Percentiles rank a stretch among this genome's conserved stretches.
phyloP scores from a whole-genome alignment of 2,797 vertebrate species.

The Threskiornis aethiopicus region DNA sequence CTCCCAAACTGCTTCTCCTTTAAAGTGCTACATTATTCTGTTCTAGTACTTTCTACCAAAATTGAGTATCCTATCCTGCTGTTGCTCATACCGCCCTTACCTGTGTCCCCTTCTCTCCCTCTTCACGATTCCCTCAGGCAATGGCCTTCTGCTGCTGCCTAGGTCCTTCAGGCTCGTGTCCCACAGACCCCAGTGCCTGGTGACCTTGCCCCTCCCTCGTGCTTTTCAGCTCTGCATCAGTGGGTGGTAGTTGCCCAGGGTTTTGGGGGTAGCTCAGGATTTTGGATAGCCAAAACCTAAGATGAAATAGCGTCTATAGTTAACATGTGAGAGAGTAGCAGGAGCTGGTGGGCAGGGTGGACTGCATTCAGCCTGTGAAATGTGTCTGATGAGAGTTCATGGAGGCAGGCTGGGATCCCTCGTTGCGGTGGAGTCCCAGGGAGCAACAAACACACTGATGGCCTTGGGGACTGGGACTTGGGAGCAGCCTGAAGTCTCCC shows the following conservation, averaged over 20 bases:
- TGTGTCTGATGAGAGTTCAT: background rate
- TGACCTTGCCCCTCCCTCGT: background rate
- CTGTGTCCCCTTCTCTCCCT: background rate
- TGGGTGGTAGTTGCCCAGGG: background rate
- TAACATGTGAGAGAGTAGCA: background rate
- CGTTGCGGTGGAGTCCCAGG: fast-evolving
- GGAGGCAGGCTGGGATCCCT: background rate
- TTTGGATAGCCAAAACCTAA: background rate
- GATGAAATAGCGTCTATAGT: background rate
- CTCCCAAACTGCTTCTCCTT: background rate
- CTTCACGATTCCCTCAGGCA: fast-evolving
- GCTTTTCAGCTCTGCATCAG: background rate
- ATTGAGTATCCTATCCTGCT: background rate
- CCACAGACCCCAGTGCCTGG: background rate
- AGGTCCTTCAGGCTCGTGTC: background rate
- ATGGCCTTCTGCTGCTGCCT: background rate
- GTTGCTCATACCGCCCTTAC: background rate
- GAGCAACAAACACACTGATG: background rate
- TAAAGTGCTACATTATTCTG: background rate
- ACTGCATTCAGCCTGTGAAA: background rate
- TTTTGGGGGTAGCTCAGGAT: background rate
- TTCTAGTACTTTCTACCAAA: background rate
- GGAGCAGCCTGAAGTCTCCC: background rate
- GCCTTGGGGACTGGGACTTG: background rate
- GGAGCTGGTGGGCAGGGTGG: background rate